phyloP scores from a whole-genome alignment of 2,113 vertebrate species.

The Collichthys lucidus region DNA sequence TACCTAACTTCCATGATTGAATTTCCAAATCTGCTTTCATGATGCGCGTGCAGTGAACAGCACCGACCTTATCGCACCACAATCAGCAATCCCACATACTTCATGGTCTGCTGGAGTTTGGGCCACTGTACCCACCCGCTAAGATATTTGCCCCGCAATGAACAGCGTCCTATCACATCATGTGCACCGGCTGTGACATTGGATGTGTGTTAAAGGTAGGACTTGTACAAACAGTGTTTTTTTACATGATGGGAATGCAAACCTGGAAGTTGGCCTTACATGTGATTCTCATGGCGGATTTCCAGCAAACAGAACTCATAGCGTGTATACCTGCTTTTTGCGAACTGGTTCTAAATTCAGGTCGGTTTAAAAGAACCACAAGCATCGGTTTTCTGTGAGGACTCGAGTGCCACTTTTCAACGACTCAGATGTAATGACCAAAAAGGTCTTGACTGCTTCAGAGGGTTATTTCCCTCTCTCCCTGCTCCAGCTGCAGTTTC shows the following conservation, averaged over 20 bases:
- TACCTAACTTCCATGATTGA: not conserved
- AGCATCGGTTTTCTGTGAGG: not conserved
- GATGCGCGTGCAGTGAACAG: not conserved
- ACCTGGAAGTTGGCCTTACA: not conserved
- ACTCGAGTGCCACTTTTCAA: not conserved
- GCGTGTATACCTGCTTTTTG: not conserved
- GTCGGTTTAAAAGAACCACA: not conserved
- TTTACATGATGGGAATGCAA: not conserved
- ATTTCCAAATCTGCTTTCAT: not conserved
- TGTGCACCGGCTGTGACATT: not conserved
- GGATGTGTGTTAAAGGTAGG: not conserved
- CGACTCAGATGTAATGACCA: not conserved
- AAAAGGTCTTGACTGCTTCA: not conserved
- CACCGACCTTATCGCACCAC: slow-evolving; percentile 1
- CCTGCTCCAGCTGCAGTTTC: not conserved
- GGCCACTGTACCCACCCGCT: slow-evolving; percentile 8
- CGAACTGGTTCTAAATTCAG: not conserved
- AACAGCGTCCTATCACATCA: not conserved
- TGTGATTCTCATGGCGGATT: too few relatives aligned
- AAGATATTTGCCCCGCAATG: slow-evolving; percentile 43
- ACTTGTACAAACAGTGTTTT: not conserved
- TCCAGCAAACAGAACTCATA: not conserved
- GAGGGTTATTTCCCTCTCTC: not conserved
- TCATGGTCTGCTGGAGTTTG: slow-evolving; percentile 49
- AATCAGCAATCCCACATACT: slow-evolving; percentile 11